Percentiles rank a stretch among this genome's conserved stretches.
Conservation (phyloP, 2,888 invertebrate species). For the Himalopsyche anomala region DNA sequence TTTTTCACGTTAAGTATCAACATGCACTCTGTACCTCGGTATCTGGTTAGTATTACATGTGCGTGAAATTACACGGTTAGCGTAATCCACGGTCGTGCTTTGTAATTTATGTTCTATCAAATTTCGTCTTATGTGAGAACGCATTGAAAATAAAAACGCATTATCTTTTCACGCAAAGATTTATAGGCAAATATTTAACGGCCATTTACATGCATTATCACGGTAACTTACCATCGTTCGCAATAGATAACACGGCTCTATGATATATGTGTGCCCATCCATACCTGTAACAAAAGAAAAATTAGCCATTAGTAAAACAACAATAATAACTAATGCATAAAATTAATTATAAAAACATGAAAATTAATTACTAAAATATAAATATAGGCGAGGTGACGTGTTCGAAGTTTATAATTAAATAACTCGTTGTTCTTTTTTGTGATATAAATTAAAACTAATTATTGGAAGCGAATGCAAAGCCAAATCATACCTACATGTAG, state of each 20-base stretch:
- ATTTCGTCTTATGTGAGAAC: slow-evolving; percentile 44
- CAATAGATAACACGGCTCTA: neutral
- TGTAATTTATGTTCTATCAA: slow-evolving; percentile 46
- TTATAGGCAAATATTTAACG: slow-evolving; percentile 39
- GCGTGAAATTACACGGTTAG: slow-evolving; percentile 32
- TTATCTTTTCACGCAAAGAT: slow-evolving; percentile 32
- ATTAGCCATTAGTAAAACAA: slow-evolving; percentile 1
- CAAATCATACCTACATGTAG: too few relatives aligned
- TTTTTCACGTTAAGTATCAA: neutral
- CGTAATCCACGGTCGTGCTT: slow-evolving; percentile 41
- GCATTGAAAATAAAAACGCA: slow-evolving; percentile 44
- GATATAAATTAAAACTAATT: too few relatives aligned
- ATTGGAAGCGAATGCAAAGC: too few relatives aligned
- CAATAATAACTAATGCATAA: slow-evolving; percentile 38
- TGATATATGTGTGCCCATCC: slow-evolving; percentile 33
- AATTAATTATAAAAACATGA: slow-evolving; percentile 38
- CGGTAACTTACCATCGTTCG: neutral
- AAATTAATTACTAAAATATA: slow-evolving; percentile 38
- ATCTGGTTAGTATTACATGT: slow-evolving; percentile 27
- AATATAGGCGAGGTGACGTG: neutral
- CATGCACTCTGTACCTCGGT: slow-evolving; percentile 4
- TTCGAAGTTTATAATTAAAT: slow-evolving; percentile 3
- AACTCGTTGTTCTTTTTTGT: neutral
- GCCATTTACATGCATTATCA: slow-evolving; percentile 19
- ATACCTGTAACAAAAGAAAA: slow-evolving; percentile 48